These are phyloP conservation scores for Gephyroberyx darwinii DNA, from an alignment of 2,797 vertebrate genomes.

Conservation along the genomic window DNA sequence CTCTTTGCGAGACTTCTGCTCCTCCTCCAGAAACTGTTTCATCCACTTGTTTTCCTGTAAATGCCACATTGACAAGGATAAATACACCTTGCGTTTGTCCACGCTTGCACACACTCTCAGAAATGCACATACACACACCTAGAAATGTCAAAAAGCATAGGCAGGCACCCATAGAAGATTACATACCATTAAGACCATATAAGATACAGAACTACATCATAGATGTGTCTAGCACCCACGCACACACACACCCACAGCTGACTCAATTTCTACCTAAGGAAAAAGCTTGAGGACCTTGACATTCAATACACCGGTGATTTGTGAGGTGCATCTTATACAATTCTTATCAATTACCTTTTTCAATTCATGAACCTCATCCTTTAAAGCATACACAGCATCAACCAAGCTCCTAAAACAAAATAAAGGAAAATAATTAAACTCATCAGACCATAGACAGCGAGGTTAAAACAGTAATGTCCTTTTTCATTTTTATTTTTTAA, in stretches of 20 bases:
- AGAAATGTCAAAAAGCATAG: not conserved
- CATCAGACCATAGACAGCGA: not conserved
- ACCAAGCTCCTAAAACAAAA: conserved; percentile 90
- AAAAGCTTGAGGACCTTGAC: not conserved
- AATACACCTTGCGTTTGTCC: not conserved
- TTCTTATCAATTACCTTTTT: conserved; percentile 87
- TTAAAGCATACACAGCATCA: conserved; percentile 97
- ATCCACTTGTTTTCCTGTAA: conserved; percentile 94
- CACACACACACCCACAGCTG: too few species aligned
- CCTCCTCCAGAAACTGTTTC: conserved; percentile 97
- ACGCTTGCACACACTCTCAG: not conserved
- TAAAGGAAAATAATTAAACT: not conserved
- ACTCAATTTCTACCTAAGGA: not conserved
- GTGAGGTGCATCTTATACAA: not conserved
- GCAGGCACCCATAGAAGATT: not conserved
- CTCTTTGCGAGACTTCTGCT: conserved; percentile 95
- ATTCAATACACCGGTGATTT: too few species aligned
- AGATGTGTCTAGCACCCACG: not conserved
- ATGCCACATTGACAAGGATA: not conserved
- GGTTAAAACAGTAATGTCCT: not conserved
- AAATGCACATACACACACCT: not conserved
- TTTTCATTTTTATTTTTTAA: not conserved
- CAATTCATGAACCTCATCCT: conserved; percentile 97
- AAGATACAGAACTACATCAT: not conserved
- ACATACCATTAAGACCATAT: too few species aligned